A percentile compares a stretch with the other conserved stretches of the same genome.
Evolutionary conservation across 1,140 invertebrate genomes (phyloP).

Genomic region (Oryzaephilus surinamensis): DNA sequence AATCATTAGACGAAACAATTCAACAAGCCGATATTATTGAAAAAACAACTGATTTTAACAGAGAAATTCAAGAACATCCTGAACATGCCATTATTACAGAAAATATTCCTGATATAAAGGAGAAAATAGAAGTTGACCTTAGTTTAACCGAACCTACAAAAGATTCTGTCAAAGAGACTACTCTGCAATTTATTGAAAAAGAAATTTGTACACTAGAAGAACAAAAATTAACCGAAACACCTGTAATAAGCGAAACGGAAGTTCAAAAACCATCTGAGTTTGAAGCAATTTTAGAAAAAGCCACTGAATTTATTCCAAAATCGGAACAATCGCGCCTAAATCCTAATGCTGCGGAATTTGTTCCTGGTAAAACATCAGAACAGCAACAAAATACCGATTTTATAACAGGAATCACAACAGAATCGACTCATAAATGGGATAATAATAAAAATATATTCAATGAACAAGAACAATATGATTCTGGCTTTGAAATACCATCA

Average conservation of each 20-base stretch:
- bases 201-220: too few relatives aligned
- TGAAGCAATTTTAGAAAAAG: conserved; percentile 26
- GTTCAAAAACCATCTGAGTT: conserved; percentile 18
- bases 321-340: conserved; percentile 23
- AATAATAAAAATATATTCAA: conserved; percentile 13
- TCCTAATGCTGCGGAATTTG: conserved; percentile 33
- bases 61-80: not conserved
- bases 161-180: too few relatives aligned
- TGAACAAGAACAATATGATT: conserved; percentile 13
- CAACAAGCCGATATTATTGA: conserved; percentile 1
- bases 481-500: conserved; percentile 17
- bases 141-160: too few relatives aligned
- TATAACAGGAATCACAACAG: conserved; percentile 7
- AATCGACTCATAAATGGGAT: too few relatives aligned
- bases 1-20: not conserved
- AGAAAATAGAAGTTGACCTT: too few relatives aligned
- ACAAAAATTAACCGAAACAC: not conserved
- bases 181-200: too few relatives aligned
- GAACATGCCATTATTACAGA: not conserved
- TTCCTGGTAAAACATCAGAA: conserved; percentile 20
- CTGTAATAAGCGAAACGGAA: not conserved
- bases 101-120: too few relatives aligned
- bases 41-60: not conserved
- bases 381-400: conserved; percentile 4
- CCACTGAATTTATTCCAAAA: conserved; percentile 29